Evolutionary conservation across 1,140 invertebrate genomes (phyloP).

Genomic region (Berghia stephanieae): DNA sequence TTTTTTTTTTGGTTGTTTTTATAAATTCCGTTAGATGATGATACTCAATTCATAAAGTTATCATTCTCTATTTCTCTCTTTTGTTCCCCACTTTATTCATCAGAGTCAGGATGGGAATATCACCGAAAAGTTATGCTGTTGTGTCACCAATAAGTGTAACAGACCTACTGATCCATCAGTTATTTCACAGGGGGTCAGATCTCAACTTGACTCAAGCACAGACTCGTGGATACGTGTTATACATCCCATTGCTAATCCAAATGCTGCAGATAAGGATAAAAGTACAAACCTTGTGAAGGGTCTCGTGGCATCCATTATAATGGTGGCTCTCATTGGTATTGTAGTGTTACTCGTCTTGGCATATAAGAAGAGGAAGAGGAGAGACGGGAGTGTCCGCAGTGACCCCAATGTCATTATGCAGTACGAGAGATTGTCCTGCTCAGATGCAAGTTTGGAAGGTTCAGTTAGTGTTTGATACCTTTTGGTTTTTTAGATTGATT

Average conservation of each 20-base stretch:
- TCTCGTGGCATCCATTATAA: neutral
- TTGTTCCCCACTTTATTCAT: neutral
- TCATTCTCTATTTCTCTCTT: neutral
- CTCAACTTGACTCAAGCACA: neutral
- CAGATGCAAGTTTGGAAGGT: conserved; percentile 17
- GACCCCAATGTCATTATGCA: conserved; percentile 32
- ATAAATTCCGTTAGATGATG: too few relatives aligned
- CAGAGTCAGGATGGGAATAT: neutral
- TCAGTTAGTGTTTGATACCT: conserved; percentile 19
- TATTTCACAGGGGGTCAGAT: too few relatives aligned
- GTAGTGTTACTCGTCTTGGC: neutral
- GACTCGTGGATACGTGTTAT: neutral
- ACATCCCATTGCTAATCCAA: neutral
- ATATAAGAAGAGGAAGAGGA: neutral
- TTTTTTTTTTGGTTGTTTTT: too few relatives aligned
- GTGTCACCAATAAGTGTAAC: conserved; percentile 12
- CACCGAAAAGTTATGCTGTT: conserved; percentile 18
- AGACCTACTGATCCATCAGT: too few relatives aligned
- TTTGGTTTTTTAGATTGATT: too few relatives aligned
- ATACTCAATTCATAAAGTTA: too few relatives aligned
- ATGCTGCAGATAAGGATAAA: neutral
- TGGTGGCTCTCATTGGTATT: neutral
- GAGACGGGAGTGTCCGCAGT: too few relatives aligned
- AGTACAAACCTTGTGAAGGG: neutral
- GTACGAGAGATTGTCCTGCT: conserved; percentile 20